Conservation (phyloP, 1,140 invertebrate genomes). For the Drosophila seguyi region DNA sequence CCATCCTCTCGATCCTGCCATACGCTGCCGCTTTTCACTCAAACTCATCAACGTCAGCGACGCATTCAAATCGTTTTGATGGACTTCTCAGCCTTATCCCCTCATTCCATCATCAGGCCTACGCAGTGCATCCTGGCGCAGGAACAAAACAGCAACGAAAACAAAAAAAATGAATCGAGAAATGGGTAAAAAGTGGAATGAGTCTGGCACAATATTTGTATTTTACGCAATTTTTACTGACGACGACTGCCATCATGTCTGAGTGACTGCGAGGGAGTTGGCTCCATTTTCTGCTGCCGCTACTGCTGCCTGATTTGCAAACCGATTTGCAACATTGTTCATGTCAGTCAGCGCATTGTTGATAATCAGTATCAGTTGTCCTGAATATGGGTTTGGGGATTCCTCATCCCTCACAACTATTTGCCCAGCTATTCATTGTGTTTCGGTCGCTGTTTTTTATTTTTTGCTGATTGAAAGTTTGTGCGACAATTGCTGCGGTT, state of each 20-base stretch:
- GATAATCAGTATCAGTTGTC: constrained; percentile 53
- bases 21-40: constrained; percentile 75
- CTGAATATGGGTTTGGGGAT: constrained; percentile 16
- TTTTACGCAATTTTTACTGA: constrained; percentile 83
- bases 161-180: constrained; percentile 33
- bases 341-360: constrained; percentile 76
- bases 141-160: constrained; percentile 56
- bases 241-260: constrained; percentile 54
- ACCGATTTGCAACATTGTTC: constrained; percentile 78
- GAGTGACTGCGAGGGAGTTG: constrained; percentile 46
- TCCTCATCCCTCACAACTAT: not conserved
- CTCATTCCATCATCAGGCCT: constrained; percentile 20
- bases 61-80: constrained; percentile 85
- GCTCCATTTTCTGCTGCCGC: constrained; percentile 37
- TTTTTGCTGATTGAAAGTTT: constrained; percentile 70
- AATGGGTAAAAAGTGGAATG: constrained; percentile 38
- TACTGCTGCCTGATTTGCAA: constrained; percentile 66
- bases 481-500: constrained; percentile 79
- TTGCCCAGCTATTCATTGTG: constrained; percentile 59
- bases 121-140: constrained; percentile 66
- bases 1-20: constrained; percentile 10
- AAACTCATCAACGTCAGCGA: constrained; percentile 84
- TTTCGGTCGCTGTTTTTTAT: constrained; percentile 6
- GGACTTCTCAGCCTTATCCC: constrained; percentile 54
- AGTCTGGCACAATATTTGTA: constrained; percentile 81